A percentile compares a stretch with the other conserved stretches of the same genome.
Conservation (phyloP, 2,888 invertebrate genomes). For the Anoplius nigerrimus region DNA sequence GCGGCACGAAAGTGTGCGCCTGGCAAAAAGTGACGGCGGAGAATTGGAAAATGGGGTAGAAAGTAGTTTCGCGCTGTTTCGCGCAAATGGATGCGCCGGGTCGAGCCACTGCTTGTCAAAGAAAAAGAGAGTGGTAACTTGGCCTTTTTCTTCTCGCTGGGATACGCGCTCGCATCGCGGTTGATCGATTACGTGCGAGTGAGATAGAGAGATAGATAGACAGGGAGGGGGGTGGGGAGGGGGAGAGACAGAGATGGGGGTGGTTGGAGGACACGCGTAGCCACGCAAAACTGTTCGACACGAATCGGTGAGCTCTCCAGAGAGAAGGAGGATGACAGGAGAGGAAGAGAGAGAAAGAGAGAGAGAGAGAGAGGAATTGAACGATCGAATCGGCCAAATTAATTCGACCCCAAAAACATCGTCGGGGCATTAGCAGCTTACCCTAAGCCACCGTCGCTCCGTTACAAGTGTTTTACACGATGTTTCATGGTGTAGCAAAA, state of each 20-base stretch:
- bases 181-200: not conserved
- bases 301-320: constrained; percentile 18
- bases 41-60: no score
- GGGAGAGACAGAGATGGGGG: no score
- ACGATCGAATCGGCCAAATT: constrained; percentile 72
- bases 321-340: not conserved
- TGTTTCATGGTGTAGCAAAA: constrained; percentile 65
- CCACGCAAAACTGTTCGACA: constrained; percentile 21
- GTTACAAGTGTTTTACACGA: constrained; percentile 74
- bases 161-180: not conserved
- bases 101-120: no score
- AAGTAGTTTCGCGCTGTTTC: no score
- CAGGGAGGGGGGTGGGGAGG: no score
- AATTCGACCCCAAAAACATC: constrained; percentile 73
- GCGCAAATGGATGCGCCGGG: no score
- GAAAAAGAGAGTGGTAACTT: no score
- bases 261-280: constrained; percentile 17
- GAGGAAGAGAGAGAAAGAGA: constrained; percentile 25
- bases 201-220: not conserved
- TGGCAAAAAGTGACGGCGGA: no score
- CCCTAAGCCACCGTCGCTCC: constrained; percentile 63
- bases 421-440: constrained; percentile 68
- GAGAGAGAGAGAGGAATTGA: constrained; percentile 29
- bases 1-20: no score
- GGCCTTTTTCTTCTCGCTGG: no score